Base-by-base conservation (phyloP, 1,140 invertebrate genomes). In the Ptiloglossa arizonensis region DNA sequence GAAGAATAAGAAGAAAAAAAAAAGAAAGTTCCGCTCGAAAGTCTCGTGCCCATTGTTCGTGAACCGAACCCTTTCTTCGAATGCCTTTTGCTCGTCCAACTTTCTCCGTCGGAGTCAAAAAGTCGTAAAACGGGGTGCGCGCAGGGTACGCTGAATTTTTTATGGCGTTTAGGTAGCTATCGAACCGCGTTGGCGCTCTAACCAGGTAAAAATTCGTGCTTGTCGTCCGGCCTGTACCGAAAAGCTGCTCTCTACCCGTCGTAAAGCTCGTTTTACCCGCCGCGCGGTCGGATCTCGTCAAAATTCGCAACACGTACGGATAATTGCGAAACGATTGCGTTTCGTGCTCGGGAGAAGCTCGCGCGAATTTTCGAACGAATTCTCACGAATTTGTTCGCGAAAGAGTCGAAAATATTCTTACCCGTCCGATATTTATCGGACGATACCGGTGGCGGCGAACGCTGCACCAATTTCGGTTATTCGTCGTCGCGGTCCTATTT, bases 151-250 rank as follows among this genome's bases (percentile, higher is more conserved):
- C 73, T 80, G 60, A 80, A 85, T 89, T 92, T 90, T 92, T 92
- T 92, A 92, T 83, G 90, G 88, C 88, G 87, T 91, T 91, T 90
- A 87, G 88, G 86, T 86, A 86, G 75, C 78, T 86, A 85, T 83
- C 79, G 77, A 68, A 59, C 70, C 60, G 66, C 73, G 29, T 5
- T 60, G 62, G 44, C 50, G 32, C 75, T n/a, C 57, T 63, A 75
- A 82, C 62, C 85, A 85, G 86, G 85, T 88, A 88, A 86, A 78
- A 76, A 79, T 24, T 22, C 35, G 22, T 24, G 74, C 17, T 35
- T 13, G 75, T 71, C 75, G 46, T 60, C 57, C 11, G 75, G n/a
- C 22, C n/a, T 29, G 15, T 77, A 71, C 67, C 74, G 27, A 67
- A 13, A 13, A 22, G 29, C 19, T 27, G 48, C 35, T 44, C 35